These are phyloP conservation scores for Pavo muticus DNA, from an alignment of 2,113 vertebrate genomes.

Conservation along the genomic window DNA sequence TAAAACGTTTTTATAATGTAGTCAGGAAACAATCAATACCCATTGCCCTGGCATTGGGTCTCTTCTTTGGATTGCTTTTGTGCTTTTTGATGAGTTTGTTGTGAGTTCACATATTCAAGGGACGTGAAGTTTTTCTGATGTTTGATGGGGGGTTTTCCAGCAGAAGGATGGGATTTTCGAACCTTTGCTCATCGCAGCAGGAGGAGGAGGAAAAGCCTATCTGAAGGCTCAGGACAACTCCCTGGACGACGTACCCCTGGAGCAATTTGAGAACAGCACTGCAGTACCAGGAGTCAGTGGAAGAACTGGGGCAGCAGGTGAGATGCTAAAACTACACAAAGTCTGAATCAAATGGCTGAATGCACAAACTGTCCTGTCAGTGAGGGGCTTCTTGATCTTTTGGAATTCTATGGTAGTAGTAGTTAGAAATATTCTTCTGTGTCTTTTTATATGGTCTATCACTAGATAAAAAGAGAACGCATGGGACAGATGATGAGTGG, in stretches of 20 bases:
- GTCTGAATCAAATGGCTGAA: neutral
- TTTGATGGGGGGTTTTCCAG: conserved; percentile 72
- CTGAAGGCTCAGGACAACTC: conserved; percentile 81
- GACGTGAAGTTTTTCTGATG: conserved; percentile 56
- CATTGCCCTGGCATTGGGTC: neutral
- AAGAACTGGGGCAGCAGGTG: conserved; percentile 77
- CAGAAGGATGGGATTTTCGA: conserved; percentile 81
- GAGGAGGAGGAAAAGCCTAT: conserved; percentile 91
- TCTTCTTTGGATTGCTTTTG: neutral
- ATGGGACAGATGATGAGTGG: neutral
- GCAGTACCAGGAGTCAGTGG: conserved; percentile 80
- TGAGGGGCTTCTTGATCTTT: neutral
- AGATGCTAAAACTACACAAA: neutral
- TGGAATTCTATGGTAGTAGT: neutral
- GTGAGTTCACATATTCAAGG: neutral
- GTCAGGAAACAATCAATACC: neutral
- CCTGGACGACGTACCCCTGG: conserved; percentile 74
- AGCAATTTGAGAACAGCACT: conserved; percentile 87
- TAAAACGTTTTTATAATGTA: neutral
- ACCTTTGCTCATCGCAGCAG: conserved; percentile 89
- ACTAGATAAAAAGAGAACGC: neutral
- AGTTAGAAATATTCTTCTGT: neutral
- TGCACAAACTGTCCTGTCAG: neutral
- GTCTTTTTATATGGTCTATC: neutral
- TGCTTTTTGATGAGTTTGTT: neutral